These are phyloP conservation scores for Thecocarcelia acutangulata DNA, from an alignment of 2,888 invertebrate species.

Conservation along the genomic window DNA sequence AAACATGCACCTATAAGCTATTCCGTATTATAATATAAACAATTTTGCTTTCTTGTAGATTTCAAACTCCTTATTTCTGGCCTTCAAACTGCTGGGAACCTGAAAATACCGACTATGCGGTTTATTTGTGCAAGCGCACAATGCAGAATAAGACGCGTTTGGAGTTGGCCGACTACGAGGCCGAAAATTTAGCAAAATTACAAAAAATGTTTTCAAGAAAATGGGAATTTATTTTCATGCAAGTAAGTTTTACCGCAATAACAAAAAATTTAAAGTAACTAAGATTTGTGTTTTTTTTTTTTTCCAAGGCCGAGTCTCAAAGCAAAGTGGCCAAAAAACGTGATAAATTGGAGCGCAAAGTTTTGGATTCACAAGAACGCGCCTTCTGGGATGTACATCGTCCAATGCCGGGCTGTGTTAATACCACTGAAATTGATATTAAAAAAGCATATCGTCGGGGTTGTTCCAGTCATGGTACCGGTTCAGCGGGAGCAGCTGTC, in stretches of 20 bases:
- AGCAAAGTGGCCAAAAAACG: constrained; percentile 97
- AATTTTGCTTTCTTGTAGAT: constrained; percentile 82
- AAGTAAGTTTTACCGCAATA: constrained; percentile 82
- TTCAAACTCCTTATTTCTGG: constrained; percentile 99
- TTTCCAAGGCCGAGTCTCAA: constrained; percentile 84
- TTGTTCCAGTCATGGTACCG: constrained; percentile 81
- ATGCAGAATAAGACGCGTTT: constrained; percentile 99
- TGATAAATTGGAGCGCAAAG: constrained; percentile 98
- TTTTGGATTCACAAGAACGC: constrained; percentile 98
- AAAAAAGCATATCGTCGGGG: constrained; percentile 92
- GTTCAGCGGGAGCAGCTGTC: constrained; percentile 80
- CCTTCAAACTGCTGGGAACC: constrained; percentile 99
- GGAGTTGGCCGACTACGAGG: constrained; percentile 99
- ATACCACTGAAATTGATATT: constrained; percentile 99
- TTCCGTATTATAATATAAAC: neutral
- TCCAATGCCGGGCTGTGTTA: constrained; percentile 99
- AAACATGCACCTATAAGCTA: neutral
- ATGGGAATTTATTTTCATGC: constrained; percentile 99
- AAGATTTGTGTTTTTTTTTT: neutral
- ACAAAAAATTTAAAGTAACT: too few species aligned
- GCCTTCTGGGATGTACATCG: constrained; percentile 99
- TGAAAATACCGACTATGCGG: constrained; percentile 99
- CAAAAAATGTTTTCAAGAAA: constrained; percentile 99
- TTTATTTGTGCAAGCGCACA: constrained; percentile 98
- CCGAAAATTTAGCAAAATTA: constrained; percentile 96